Evolutionary conservation across 2,797 vertebrate genomes (phyloP).

Genomic region (Eremophila alpestris): DNA sequence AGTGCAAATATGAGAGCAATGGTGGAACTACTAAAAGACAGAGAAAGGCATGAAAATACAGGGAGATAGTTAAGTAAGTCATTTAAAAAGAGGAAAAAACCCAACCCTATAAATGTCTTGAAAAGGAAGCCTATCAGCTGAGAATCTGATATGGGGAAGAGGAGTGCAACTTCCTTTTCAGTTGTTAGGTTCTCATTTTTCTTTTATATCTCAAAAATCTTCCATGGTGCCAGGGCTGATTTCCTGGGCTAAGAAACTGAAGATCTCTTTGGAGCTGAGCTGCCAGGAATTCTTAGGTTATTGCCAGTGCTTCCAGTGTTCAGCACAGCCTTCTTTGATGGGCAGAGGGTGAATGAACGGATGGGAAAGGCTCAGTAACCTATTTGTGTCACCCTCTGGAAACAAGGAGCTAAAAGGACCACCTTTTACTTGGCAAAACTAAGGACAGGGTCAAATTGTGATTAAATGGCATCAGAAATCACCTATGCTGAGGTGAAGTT

Average conservation of each 20-base stretch:
- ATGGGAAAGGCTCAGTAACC: neutral
- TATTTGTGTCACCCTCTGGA: neutral
- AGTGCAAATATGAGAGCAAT: neutral
- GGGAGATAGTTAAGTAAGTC: neutral
- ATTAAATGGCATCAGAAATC: conserved; percentile 60
- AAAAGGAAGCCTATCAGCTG: neutral
- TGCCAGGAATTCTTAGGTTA: neutral
- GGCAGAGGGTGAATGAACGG: neutral
- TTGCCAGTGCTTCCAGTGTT: neutral
- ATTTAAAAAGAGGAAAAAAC: neutral
- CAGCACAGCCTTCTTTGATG: neutral
- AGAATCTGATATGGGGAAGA: neutral
- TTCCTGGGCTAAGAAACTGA: neutral
- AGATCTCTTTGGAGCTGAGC: neutral
- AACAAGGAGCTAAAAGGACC: neutral
- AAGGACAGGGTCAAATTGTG: neutral
- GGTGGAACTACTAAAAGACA: neutral
- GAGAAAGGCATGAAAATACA: neutral
- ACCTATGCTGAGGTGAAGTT: conserved; percentile 62
- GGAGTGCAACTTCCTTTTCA: conserved; percentile 17
- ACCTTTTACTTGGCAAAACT: neutral
- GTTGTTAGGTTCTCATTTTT: conserved; percentile 22
- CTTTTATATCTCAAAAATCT: neutral
- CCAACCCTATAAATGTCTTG: neutral
- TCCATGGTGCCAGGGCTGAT: neutral